Base-by-base conservation (phyloP, 2,113 vertebrate species). In the Saccopteryx bilineata region DNA sequence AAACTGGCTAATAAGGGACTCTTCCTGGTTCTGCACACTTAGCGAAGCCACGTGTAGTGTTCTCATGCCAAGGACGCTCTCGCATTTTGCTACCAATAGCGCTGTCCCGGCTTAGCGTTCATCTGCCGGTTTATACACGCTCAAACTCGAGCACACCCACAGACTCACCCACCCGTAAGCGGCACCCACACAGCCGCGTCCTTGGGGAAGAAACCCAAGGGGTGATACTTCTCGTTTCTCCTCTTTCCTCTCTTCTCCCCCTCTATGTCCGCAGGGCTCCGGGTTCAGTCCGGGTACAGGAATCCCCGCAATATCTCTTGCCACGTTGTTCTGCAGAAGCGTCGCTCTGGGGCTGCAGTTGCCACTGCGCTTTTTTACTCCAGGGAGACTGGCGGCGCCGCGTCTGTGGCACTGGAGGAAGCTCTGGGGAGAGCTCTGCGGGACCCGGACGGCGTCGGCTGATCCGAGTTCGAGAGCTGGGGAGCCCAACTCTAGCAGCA, bases 301-400 rank as follows among this genome's bases (percentile, higher is more conserved):
- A 89, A 63, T 72, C 48, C 9, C 13, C 26, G 5, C 58, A 33
- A 33, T 17, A 33, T 63, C 28, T 24, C 23, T 0, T n/a, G 21
- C 11, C 7, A 75, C 74, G 91, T 72, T 33, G n/a, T 63, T 81
- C 54, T 1, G 1, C 11, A 71, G 18, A 24, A 79, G 48, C 50
- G 7, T 5, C 2, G 23, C 33, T 54, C 13, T 1, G 7, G 5
- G 14, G 31, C 58, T 21, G 52, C 11, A 2, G 31, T 17, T 39
- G 79, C 26, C 5, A 13, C 21, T 0, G 17, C 19, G 17, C 78
- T 60, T 12, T 13, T 56, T 63, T 31, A 13, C 12, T 56, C 26
- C 69, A 5, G 21, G 82, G 18, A 2, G 0, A 14, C 48, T 0
- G 65, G 15, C 0, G 1, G n/a, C 21, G 0, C 39, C 0, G 6